These are phyloP conservation scores for Pammene aurita DNA, from an alignment of 2,888 invertebrate genomes.

Conservation along the genomic window DNA sequence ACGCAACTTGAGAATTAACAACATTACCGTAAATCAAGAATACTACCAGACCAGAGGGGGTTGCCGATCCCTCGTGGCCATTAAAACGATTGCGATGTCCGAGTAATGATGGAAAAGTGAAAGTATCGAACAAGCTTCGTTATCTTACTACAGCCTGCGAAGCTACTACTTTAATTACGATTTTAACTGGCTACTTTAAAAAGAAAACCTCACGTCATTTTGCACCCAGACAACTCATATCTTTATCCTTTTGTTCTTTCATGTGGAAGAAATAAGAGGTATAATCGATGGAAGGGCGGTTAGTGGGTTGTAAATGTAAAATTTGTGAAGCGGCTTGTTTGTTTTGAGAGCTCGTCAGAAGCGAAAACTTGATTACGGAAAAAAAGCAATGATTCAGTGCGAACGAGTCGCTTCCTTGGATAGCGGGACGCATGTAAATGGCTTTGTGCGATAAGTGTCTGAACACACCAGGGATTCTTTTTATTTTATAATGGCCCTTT, in stretches of 20 bases:
- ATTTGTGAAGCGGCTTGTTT: slow-evolving; percentile 65
- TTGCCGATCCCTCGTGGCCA: slow-evolving; percentile 50
- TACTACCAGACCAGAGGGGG: slow-evolving; percentile 51
- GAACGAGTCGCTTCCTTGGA: slow-evolving; percentile 66
- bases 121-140: slow-evolving; percentile 67
- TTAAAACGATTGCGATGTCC: slow-evolving; percentile 51
- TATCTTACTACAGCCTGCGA: slow-evolving; percentile 66
- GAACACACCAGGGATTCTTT: slow-evolving; percentile 20
- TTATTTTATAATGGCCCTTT: slow-evolving; percentile 22
- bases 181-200: slow-evolving; percentile 53
- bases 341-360: slow-evolving; percentile 69
- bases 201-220: slow-evolving; percentile 25
- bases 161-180: slow-evolving; percentile 70
- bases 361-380: slow-evolving; percentile 75
- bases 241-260: slow-evolving; percentile 16
- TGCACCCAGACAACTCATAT: not conserved
- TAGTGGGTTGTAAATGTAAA: slow-evolving; percentile 50
- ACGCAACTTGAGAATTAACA: slow-evolving; percentile 35
- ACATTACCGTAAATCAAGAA: slow-evolving; percentile 43
- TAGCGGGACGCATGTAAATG: slow-evolving; percentile 79
- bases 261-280: slow-evolving; percentile 42
- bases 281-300: slow-evolving; percentile 43
- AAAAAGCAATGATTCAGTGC: slow-evolving; percentile 69
- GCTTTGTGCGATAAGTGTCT: slow-evolving; percentile 56
- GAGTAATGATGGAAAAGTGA: slow-evolving; percentile 74